Evolutionary conservation across 2,888 invertebrate genomes (phyloP).

Genomic region (Diabrotica balteata): DNA sequence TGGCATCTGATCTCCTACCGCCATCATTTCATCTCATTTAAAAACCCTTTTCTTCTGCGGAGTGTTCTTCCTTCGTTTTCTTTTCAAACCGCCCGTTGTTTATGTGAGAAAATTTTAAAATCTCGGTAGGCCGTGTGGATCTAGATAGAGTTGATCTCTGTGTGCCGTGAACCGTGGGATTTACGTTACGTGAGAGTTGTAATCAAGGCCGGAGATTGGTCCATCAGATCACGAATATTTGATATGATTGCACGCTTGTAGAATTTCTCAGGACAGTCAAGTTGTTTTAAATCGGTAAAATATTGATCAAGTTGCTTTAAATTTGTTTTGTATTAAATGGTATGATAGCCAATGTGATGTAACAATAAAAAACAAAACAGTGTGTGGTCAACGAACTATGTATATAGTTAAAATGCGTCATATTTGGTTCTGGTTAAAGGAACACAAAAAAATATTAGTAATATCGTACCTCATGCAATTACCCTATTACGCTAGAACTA

Average conservation of each 20-base stretch:
- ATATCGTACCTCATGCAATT: no score
- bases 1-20: background rate
- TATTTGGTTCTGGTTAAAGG: no score
- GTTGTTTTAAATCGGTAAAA: no score
- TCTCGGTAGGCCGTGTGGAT: constrained; percentile 17
- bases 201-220: constrained; percentile 17
- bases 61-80: background rate
- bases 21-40: background rate
- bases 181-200: constrained; percentile 16
- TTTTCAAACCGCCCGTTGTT: constrained; percentile 11
- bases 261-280: background rate
- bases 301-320: no score
- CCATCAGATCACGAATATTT: constrained; percentile 15
- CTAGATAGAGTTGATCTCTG: constrained; percentile 18
- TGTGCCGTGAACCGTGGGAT: constrained; percentile 20
- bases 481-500: no score
- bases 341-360: no score
- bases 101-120: constrained; percentile 25
- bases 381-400: no score
- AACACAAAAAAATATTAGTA: no score
- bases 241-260: background rate
- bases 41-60: background rate
- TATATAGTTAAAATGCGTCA: no score
- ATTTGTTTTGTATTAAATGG: no score
- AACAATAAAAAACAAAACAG: no score